phyloP scores from a whole-genome alignment of 2,888 invertebrate genomes.

The Dryomyza anilis region DNA sequence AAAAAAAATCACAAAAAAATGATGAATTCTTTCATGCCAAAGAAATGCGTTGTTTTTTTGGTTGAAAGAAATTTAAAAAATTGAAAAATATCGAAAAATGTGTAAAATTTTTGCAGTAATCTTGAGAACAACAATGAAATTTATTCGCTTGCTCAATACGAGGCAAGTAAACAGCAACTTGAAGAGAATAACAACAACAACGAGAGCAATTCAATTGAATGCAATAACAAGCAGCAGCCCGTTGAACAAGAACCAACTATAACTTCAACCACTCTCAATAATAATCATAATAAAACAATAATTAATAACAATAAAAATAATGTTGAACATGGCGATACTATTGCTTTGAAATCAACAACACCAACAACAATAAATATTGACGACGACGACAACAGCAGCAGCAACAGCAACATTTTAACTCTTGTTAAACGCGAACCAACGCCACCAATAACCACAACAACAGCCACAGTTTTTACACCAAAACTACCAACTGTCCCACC shows the following conservation, averaged over 20 bases:
- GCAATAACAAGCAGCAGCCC: constrained; percentile 9
- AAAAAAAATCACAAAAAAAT: no score
- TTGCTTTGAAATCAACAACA: constrained; percentile 25
- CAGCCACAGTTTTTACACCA: constrained; percentile 21
- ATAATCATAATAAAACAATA: constrained; percentile 34
- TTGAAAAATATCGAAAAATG: constrained; percentile 11
- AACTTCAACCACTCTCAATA: constrained; percentile 32
- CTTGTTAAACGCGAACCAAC: constrained; percentile 33
- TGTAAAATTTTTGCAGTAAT: constrained; percentile 58
- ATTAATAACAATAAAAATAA: constrained; percentile 32
- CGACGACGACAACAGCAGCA: constrained; percentile 1
- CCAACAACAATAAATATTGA: constrained; percentile 28
- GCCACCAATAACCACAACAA: constrained; percentile 17
- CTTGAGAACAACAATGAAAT: constrained; percentile 62
- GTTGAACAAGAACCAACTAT: constrained; percentile 20
- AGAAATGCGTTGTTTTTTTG: constrained; percentile 8
- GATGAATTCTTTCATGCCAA: constrained; percentile 14
- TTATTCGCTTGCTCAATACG: constrained; percentile 61
- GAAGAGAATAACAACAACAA: constrained; percentile 39
- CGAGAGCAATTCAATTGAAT: constrained; percentile 31
- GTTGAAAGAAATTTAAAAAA: constrained; percentile 9
- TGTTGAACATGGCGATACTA: constrained; percentile 26
- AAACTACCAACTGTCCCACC: constrained; percentile 19
- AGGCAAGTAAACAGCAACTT: constrained; percentile 53
- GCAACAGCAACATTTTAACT: constrained; percentile 4